phyloP scores from a whole-genome alignment of 2,888 invertebrate species.

The Ditula angustiorana region DNA sequence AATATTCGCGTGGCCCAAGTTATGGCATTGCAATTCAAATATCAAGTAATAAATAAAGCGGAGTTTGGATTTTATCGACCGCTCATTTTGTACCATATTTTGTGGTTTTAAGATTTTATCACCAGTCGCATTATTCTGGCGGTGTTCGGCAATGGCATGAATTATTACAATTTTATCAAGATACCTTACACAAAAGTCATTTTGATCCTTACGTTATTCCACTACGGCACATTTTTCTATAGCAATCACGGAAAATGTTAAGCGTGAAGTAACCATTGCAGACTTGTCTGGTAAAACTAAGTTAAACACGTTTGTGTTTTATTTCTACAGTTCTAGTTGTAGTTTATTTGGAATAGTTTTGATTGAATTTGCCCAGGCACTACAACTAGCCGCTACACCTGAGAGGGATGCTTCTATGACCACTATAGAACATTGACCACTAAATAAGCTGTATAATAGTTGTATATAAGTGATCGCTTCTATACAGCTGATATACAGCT shows the following conservation, averaged over 20 bases:
- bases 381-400: not conserved
- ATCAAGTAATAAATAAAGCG: constrained; percentile 65
- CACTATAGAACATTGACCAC: too few relatives aligned
- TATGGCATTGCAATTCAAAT: constrained; percentile 69
- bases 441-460: too few relatives aligned
- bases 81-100: constrained; percentile 37
- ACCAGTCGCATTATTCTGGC: constrained; percentile 18
- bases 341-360: too few relatives aligned
- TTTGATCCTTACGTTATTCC: not conserved
- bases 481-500: too few relatives aligned
- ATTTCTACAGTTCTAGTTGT: not conserved
- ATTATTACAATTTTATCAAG: constrained; percentile 25
- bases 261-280: not conserved
- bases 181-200: not conserved
- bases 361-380: not conserved
- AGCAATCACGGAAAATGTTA: not conserved
- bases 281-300: not conserved
- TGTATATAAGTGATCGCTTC: too few relatives aligned
- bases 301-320: constrained; percentile 2
- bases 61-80: constrained; percentile 45
- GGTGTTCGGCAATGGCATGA: constrained; percentile 19
- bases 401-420: not conserved
- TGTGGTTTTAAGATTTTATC: constrained; percentile 29
- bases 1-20: constrained; percentile 62
- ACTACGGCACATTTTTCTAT: not conserved